These are phyloP conservation scores for Actias luna DNA, from an alignment of 2,888 invertebrate genomes.

Conservation along the genomic window DNA sequence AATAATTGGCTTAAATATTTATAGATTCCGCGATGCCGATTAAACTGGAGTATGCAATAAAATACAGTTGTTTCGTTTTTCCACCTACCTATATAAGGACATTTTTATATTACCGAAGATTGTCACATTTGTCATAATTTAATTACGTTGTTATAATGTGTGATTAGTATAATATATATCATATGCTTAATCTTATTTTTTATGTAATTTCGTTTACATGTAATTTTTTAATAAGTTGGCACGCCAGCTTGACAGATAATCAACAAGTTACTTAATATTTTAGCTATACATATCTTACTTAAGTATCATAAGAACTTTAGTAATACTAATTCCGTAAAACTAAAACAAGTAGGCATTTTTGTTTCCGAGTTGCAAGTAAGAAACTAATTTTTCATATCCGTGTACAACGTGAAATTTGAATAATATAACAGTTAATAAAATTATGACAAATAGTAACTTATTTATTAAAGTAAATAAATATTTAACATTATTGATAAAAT, in stretches of 20 bases:
- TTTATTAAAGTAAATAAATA: background rate
- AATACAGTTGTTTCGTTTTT: slow-evolving; percentile 28
- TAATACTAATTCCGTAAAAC: slow-evolving; percentile 14
- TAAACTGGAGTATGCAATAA: background rate
- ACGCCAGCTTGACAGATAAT: background rate
- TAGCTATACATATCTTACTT: slow-evolving; percentile 12
- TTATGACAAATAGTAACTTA: slow-evolving; percentile 5
- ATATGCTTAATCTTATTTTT: background rate
- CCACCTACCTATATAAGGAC: slow-evolving; percentile 13
- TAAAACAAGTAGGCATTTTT: background rate
- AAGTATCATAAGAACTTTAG: slow-evolving; percentile 16
- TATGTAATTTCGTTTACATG: background rate
- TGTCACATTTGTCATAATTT: slow-evolving; percentile 3
- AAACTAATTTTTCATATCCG: background rate
- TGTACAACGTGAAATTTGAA: background rate
- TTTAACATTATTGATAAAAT: slow-evolving; percentile 10
- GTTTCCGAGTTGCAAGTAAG: background rate
- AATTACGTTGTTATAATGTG: background rate
- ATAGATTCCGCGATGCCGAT: background rate
- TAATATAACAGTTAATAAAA: background rate
- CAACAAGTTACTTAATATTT: background rate
- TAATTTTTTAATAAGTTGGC: background rate
- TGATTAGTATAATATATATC: background rate
- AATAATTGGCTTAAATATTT: background rate
- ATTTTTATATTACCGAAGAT: background rate